Base-by-base conservation (phyloP, 2,113 vertebrate species). In the Colaptes auratus region DNA sequence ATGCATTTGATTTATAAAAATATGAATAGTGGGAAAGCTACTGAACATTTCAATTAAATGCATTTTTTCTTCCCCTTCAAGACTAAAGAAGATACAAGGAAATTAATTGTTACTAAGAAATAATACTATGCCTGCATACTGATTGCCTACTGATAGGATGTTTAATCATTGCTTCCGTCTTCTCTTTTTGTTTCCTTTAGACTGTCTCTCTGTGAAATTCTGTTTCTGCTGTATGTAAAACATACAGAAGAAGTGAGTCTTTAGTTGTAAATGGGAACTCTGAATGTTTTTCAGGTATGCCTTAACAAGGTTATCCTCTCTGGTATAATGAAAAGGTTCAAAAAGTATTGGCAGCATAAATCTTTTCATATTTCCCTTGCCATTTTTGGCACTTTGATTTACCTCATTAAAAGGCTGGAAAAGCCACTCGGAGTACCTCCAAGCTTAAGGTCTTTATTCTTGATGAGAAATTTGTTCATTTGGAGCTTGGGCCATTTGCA, bases 81-180 rank as follows among this genome's bases (percentile, higher is more conserved):
- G 25, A 27, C 31, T 77, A 60, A 89, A 91, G 31, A 67, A 87
- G 85, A 50, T 84, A 7, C 52, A 82, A 76, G 42, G 56, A 92
- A 94, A 85, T 80, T 78, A 90, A 81, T 63, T 92, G 46, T 69
- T 92, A 46, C 12, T 66, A 24, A 82, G 39, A 90, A 76, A 84
- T 85, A 82, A 72, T 79, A 52, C 65, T 66, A 15, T 82, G 52
- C 39, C 63, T 82, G 52, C 56, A 71, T 86, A 73, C 42, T 58
- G 52, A 64, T 89, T 91, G 63, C n/a, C 42, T 59, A 24, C 64
- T 91, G 50, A 75, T 89, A 69, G 18, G 27, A 44, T 80, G 39
- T 89, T 87, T 82, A 76, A 58, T 91, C 60, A 61, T 48, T 82
- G 64, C 42, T 73, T 76, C 64, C 92, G 11, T 83, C 33, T 84